Conservation (phyloP, 2,888 invertebrate species). For the Mythimna lalbum region DNA sequence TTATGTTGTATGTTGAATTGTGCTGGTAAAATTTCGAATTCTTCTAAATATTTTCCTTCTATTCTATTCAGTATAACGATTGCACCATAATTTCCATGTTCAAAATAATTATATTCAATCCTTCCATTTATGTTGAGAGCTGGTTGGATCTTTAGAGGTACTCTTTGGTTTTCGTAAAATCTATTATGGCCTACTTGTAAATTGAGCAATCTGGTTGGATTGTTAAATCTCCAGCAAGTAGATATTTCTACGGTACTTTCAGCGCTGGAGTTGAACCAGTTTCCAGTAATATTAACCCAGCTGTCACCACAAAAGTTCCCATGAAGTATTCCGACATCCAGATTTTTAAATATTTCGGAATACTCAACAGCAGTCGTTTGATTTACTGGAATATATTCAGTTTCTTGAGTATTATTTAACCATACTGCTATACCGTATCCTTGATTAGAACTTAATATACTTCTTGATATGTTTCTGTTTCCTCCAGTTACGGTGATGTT, state of each 20-base stretch:
- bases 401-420: conserved; percentile 95
- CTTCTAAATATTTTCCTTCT: conserved; percentile 92
- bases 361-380: conserved; percentile 97
- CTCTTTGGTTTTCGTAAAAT: conserved; percentile 94
- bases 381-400: conserved; percentile 95
- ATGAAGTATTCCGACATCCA: conserved; percentile 96
- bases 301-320: conserved; percentile 97
- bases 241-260: conserved; percentile 95
- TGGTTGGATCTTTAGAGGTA: conserved; percentile 95
- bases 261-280: conserved; percentile 95
- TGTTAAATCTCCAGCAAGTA: conserved; percentile 94
- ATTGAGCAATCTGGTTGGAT: conserved; percentile 87
- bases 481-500: conserved; percentile 99
- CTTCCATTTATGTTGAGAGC: conserved; percentile 94
- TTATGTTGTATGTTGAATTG: conserved; percentile 95
- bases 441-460: conserved; percentile 96
- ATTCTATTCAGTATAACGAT: conserved; percentile 95
- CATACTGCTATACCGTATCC: conserved; percentile 97
- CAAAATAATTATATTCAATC: conserved; percentile 97
- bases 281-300: conserved; percentile 98
- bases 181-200: conserved; percentile 96
- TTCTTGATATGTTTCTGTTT: conserved; percentile 96
- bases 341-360: conserved; percentile 96
- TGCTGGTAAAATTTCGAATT: conserved; percentile 94
- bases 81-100: conserved; percentile 95